Base-by-base conservation (phyloP, 2,113 vertebrate species). In the Plectropomus leopardus region DNA sequence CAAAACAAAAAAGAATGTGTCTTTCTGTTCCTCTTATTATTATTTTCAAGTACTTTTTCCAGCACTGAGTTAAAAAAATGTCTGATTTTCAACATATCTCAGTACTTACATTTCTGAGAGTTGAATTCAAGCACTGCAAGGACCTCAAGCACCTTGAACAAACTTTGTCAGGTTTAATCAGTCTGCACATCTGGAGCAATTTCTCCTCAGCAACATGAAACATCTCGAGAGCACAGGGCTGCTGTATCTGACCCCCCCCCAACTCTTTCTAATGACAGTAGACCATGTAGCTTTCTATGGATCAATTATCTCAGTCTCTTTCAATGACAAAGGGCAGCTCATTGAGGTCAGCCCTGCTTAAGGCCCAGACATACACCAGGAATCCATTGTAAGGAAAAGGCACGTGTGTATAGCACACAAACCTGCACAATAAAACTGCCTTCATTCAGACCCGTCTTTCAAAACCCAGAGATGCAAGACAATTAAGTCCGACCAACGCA, bases 301-400 rank as follows among this genome's bases (percentile, higher is more conserved):
- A 91, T 93, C 89, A 91, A 92, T 95, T 92, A 92, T 93, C 90
- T 92, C 85, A 76, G 86, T 85, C 86, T 90, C 91, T 53, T 88
- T 89, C 78, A 88, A 65, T 83, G 82, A 94, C 89, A 93, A 92
- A 93, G 84, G 80, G 72, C 63, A 17, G 51, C 86, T 90, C 82
- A 65, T 26, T 80, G 74, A 87, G 87, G 78, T 79, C 51, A 58
- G 63, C 68, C 82, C 76, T 76, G 71, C 70, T 64, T 71, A 26
- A 72, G 64, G 72, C 76, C 78, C 59, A 75, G 80, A 83, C 70
- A 61, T 77, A 83, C 80, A 89, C 72, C 45, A 16, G 26, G 45
- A 84, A 83, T 69, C 89, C 84, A 87, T 88, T 90, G 88, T 83
- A 78, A 77, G 75, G 77, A 77, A 65, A 83, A 74, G 84, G 65